Evolutionary conservation across 30 jellyfish, hydroid and myxozoan genomes (phyloP), one percentile per base, ranked within the genome.

Genomic region (Nemopilema nomurai): DNA sequence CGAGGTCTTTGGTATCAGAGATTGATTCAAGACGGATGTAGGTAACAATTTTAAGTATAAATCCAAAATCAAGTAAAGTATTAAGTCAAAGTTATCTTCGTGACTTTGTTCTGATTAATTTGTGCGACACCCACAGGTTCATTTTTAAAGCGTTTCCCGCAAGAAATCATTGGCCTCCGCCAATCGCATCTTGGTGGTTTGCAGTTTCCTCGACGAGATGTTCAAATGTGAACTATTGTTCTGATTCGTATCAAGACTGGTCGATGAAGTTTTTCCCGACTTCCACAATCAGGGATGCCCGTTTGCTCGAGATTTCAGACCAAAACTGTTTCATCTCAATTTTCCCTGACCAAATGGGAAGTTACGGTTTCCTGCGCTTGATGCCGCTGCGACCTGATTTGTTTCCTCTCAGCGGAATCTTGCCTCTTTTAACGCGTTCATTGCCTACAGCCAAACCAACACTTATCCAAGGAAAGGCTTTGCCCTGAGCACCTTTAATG

Each of bases 101-200:
- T 13, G 13, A 41, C 6, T 41, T 41, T 41, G 57, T 41, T 41
- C 13, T 41, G 57, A 13, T 41, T 41, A 41, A 41, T 41, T 41
- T 3, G 13, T 13, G 13, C 6, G 57, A 41, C 57, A 41, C 57
- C 57, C 6, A 13, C 57, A 41, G 13, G 57, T 41, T 41, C 13
- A 6, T 41, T 13, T 13, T 13, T 41, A 3, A 13, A 3, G 9
- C 57, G 57, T 13, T 41, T 41, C 57, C 57, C 57, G 57, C 57
- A 41, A 41, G 57, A 41, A n/a, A n/a, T n/a, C n/a, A n/a, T n/a
- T n/a, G n/a, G n/a, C n/a, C n/a, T n/a, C n/a, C n/a, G n/a, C n/a
- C n/a, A n/a, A n/a, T n/a, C n/a, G n/a, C n/a, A n/a, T n/a, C n/a
- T 41, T 41, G 17, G 83, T 51, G 83, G 83, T 73, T 73, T 70